phyloP scores from a whole-genome alignment of 2,797 vertebrate species.

The Acridotheres tristis region DNA sequence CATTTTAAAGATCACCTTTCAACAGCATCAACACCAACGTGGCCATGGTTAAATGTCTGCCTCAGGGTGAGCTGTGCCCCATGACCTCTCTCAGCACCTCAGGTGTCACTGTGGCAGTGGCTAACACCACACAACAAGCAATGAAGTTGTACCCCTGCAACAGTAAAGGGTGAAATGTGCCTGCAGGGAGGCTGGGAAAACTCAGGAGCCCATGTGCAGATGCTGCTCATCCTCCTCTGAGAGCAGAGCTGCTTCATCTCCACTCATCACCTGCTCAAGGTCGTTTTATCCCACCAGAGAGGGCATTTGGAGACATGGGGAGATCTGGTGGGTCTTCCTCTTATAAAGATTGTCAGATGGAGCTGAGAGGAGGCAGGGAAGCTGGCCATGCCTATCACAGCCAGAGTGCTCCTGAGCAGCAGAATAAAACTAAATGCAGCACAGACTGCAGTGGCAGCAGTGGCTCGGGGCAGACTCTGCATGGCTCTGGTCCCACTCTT shows the following conservation, averaged over 20 bases:
- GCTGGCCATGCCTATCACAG: neutral
- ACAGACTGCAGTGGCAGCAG: neutral
- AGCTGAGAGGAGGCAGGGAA: neutral
- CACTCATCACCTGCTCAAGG: fast-evolving
- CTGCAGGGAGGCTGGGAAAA: neutral
- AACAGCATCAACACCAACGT: neutral
- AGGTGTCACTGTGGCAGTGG: fast-evolving
- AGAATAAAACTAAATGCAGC: neutral
- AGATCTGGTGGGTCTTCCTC: neutral
- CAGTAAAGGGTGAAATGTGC: neutral
- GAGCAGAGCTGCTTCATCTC: neutral
- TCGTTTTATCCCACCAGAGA: neutral
- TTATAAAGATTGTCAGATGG: neutral
- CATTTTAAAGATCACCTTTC: neutral
- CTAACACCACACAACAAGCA: too few species aligned
- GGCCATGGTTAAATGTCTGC: too few species aligned
- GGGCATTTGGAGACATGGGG: neutral
- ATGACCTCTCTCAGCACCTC: neutral
- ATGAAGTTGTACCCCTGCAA: fast-evolving
- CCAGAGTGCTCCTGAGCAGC: neutral
- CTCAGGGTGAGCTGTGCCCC: neutral
- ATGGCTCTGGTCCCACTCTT: neutral
- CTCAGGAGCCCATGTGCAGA: neutral
- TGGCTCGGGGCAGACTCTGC: neutral
- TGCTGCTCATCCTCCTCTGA: neutral